These are phyloP conservation scores for Tetramorium bicarinatum DNA, from an alignment of 2,888 invertebrate species.

Conservation along the genomic window DNA sequence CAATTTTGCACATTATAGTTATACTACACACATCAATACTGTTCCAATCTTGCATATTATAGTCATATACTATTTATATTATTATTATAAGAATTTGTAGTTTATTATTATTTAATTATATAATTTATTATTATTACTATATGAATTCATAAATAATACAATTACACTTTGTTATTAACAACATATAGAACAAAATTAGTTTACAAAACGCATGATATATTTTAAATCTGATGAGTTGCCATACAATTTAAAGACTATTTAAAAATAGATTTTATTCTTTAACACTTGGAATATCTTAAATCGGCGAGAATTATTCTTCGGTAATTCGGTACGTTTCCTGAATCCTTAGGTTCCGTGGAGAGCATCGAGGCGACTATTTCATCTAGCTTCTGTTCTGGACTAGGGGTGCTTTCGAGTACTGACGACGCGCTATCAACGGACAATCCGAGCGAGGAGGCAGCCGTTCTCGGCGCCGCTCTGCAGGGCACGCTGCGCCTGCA, in stretches of 20 bases:
- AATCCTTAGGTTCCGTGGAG: conserved; percentile 82
- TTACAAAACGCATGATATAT: not conserved
- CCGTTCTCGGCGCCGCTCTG: conserved; percentile 69
- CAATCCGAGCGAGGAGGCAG: conserved; percentile 80
- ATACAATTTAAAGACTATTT: not conserved
- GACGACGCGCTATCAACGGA: conserved; percentile 79
- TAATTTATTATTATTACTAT: not conserved
- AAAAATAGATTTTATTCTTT: not conserved
- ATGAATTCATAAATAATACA: too few species aligned
- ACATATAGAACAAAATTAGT: not conserved
- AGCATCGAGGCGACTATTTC: conserved; percentile 85
- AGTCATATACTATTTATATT: not conserved
- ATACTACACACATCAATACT: not conserved
- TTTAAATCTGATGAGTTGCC: not conserved
- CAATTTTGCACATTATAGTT: not conserved
- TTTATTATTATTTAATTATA: not conserved
- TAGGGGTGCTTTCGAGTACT: conserved; percentile 80
- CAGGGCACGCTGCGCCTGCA: conserved; percentile 83
- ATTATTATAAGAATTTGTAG: not conserved
- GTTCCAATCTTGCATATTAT: not conserved
- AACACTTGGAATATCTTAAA: not conserved
- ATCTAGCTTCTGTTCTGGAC: conserved; percentile 82
- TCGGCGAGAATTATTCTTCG: not conserved
- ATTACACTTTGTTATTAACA: not conserved
- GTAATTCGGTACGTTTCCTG: not conserved